Evolutionary conservation across 2,888 invertebrate genomes (phyloP).

Genomic region (Callyntrura guangdongensis): DNA sequence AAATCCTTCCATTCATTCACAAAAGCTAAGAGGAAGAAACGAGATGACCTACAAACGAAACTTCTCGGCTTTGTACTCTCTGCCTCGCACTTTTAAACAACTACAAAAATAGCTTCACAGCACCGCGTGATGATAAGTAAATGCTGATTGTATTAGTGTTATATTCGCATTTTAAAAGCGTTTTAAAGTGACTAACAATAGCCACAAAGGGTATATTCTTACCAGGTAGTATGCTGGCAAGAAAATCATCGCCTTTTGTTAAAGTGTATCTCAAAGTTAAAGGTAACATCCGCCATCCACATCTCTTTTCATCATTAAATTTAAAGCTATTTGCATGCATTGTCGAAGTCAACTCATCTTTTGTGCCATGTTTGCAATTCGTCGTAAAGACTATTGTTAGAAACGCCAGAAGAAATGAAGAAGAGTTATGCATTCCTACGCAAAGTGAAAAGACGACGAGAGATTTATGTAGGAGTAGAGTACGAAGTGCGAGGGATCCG

Average conservation of each 20-base stretch:
- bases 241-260: conserved; percentile 19
- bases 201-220: not conserved
- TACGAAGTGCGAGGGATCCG: not conserved
- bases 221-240: not conserved
- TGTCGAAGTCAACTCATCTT: conserved; percentile 12
- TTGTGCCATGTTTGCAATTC: not conserved
- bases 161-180: conserved; percentile 10
- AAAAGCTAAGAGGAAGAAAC: conserved; percentile 73
- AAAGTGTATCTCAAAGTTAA: not conserved
- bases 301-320: conserved; percentile 8
- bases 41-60: conserved; percentile 74
- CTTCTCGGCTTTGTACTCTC: conserved; percentile 53
- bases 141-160: conserved; percentile 3
- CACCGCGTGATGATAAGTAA: not conserved
- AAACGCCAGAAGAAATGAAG: not conserved
- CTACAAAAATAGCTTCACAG: conserved; percentile 62
- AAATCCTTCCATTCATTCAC: conserved; percentile 60
- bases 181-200: conserved; percentile 6
- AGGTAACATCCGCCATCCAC: conserved; percentile 64
- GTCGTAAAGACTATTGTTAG: not conserved
- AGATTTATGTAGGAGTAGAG: not conserved
- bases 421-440: conserved; percentile 8
- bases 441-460: not conserved
- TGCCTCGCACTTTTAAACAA: not conserved
- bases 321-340: not conserved